Evolutionary conservation across 2,113 vertebrate species (phyloP), one percentile per base, ranked within the genome.

Genomic region (Triplophysa siluroides): DNA sequence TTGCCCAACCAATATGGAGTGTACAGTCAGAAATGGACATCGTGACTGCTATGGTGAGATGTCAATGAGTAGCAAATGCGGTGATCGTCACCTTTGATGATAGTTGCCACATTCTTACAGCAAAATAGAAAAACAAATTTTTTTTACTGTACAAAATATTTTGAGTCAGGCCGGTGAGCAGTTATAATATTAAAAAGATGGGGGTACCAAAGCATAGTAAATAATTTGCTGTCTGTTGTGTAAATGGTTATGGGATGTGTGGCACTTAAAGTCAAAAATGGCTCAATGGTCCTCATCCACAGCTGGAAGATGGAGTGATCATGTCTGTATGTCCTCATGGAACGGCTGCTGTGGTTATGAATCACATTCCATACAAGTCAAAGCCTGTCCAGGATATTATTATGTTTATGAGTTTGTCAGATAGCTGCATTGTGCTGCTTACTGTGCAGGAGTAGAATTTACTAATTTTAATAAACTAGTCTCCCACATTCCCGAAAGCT

Each of bases 31-130:
- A 83, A 62, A 87, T 0, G 89, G 91, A 0, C 63, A 0, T 1
- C 73, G 81, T 50, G 90, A 85, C 61, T 92, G 91, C 76, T 85
- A 70, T 1, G 56, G 72, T 45, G 8, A 38, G 4, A 70, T 89
- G 84, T 80, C 87, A 72, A 92, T 86, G 54, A 94, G 94, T 84
- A 87, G 65, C 0, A 89, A 89, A 14, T 92, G 87, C 0, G n/a
- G n/a, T n/a, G n/a, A 93, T 66, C 87, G 45, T 88, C 84, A 92
- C 91, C 0, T 95, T 92, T 1, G 94, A 26, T 26, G 26, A 94
- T 12, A 16, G 2, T n/a, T 2, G 11, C 2, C 47, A 50, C 26
- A 26, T 26, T 26, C n/a, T n/a, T n/a, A n/a, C n/a, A n/a, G n/a
- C n/a, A n/a, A n/a, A n/a, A n/a, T n/a, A n/a, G n/a, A n/a, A n/a